Base-by-base conservation (phyloP, 1,140 invertebrate genomes). In the Heterodera carotae region DNA sequence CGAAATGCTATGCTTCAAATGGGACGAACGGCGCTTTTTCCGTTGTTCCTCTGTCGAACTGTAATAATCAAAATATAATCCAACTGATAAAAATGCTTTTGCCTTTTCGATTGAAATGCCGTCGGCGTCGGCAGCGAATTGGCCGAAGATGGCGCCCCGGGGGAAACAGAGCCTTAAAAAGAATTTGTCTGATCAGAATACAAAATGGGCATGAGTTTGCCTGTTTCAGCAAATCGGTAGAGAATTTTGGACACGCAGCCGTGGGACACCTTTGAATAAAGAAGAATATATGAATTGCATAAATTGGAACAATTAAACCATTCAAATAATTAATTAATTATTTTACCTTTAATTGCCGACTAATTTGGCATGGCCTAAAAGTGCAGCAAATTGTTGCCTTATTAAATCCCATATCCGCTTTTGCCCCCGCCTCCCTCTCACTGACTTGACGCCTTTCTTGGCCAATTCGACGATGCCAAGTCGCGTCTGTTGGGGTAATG, bases 201-300 rank as follows among this genome's bases (percentile, higher is more conserved):
- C 39, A 7, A 75, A 75, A 71, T 5, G 36, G 71, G 2, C 33
- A 18, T 29, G 22, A 73, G 29, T 15, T 92, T 93, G 29, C 94
- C 94, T n/a, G 94, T 95, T 89, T 96, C 94, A 8, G 91, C 91
- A 88, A 93, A 93, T 62, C 94, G 91, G 88, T 94, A 94, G 60
- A 95, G 89, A 80, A 95, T 95, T 89, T 95, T 95, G 39, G 93
- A 94, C 56, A 95, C 94, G 88, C 94, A 95, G 31, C 94, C 94
- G 86, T 95, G 94, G 0, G 93, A 94, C 1, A 95, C 94, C 62
- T 66, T 43, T 43, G 39, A 12, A 18, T n/a, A n/a, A 39, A 39
- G 36, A 10, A 4, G 10, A 39, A 39, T 4, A 6, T 39, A 10
- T 4, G 36, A 39, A 4, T 39, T 4, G 36, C 36, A 39, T 39